phyloP scores from a whole-genome alignment of 2,797 vertebrate genomes.

The Odontamblyopus lacepedii region DNA sequence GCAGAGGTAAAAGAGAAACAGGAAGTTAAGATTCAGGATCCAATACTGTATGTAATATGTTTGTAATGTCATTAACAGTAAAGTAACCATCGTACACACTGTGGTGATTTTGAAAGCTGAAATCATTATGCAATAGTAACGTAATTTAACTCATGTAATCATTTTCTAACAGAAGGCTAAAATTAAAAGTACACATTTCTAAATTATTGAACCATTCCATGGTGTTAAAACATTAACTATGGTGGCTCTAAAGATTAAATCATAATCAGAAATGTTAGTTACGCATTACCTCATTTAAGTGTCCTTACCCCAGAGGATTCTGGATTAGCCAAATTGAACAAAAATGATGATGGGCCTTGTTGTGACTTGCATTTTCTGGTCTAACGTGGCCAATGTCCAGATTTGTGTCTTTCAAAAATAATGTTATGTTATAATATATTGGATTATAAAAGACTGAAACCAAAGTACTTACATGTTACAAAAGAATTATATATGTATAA shows the following conservation, averaged over 20 bases:
- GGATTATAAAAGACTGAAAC: no score
- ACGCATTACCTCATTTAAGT: background rate
- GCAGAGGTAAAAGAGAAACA: background rate
- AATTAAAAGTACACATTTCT: background rate
- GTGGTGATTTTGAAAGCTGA: no score
- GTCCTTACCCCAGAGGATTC: background rate
- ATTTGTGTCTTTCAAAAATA: background rate
- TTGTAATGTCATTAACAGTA: no score
- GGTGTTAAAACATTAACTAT: background rate
- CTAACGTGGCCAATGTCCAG: background rate
- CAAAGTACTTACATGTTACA: background rate
- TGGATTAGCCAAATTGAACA: background rate
- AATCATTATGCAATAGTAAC: background rate
- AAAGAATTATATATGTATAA: background rate
- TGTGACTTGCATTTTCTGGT: background rate
- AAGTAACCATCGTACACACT: background rate
- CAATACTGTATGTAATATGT: no score
- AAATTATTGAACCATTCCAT: background rate
- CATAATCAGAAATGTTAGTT: background rate
- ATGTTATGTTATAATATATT: background rate
- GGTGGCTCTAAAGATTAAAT: background rate
- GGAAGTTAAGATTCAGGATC: background rate
- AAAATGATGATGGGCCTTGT: background rate
- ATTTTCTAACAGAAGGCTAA: background rate
- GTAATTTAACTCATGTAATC: background rate